phyloP scores from a whole-genome alignment of 2,797 vertebrate species.

The Euthynnus affinis region DNA sequence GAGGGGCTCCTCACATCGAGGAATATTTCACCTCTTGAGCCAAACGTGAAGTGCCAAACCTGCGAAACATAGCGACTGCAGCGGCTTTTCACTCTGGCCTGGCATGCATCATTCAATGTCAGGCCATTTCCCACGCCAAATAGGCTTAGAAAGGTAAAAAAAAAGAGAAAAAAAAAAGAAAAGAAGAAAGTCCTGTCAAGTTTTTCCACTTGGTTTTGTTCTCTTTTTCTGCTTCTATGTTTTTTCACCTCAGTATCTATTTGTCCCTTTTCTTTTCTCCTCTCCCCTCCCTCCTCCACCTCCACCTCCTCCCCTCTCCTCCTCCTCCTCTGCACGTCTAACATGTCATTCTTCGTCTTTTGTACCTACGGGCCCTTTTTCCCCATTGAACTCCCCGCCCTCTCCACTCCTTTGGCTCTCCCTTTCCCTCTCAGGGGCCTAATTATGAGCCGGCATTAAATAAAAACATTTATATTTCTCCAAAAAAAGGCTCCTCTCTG shows the following conservation, averaged over 20 bases:
- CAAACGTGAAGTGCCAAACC: constrained; percentile 61
- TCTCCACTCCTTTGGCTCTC: constrained; percentile 73
- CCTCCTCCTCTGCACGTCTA: constrained; percentile 51
- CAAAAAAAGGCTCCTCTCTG: constrained; percentile 73
- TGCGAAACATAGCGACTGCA: constrained; percentile 40
- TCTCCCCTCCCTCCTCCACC: constrained; percentile 19
- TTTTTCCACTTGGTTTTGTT: constrained; percentile 71
- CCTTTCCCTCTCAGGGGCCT: constrained; percentile 78
- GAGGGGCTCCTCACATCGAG: constrained; percentile 29
- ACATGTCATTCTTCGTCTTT: constrained; percentile 76
- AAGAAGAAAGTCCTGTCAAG: constrained; percentile 72
- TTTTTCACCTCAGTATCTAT: constrained; percentile 74
- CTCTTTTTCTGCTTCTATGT: constrained; percentile 59
- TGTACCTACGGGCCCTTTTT: constrained; percentile 73
- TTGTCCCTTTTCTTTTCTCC: constrained; percentile 60
- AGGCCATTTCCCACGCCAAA: constrained; percentile 68
- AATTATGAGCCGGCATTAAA: constrained; percentile 92
- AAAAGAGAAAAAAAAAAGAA: constrained; percentile 16
- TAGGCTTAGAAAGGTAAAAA: constrained; percentile 39
- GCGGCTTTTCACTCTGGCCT: constrained; percentile 57
- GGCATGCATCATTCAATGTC: constrained; percentile 69
- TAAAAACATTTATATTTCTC: constrained; percentile 92
- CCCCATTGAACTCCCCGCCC: constrained; percentile 69
- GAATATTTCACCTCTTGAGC: constrained; percentile 73
- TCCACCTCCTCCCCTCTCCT: constrained; percentile 8